These are phyloP conservation scores for Brachionus calyciflorus DNA, from an alignment of 1,140 invertebrate species.

Conservation along the genomic window DNA sequence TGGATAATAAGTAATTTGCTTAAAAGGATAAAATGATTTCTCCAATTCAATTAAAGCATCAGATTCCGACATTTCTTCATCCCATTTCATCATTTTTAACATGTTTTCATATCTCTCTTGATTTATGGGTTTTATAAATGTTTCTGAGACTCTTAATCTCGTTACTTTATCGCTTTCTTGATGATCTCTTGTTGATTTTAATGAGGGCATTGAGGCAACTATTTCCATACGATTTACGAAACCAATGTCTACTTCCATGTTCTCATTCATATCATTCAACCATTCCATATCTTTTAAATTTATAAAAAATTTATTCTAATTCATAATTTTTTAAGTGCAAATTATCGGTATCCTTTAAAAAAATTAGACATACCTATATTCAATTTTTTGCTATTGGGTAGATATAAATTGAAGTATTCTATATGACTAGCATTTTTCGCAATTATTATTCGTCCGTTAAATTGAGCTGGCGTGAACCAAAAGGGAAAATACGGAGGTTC, in stretches of 20 bases:
- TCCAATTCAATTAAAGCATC: slow-evolving; percentile 53
- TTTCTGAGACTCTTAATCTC: slow-evolving; percentile 1
- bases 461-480: slow-evolving; percentile 62
- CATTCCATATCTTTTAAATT: slow-evolving; percentile 59
- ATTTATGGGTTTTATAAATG: neutral
- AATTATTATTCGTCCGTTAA: slow-evolving; percentile 55
- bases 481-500: slow-evolving; percentile 59
- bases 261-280: slow-evolving; percentile 52
- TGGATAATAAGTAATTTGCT: slow-evolving; percentile 57
- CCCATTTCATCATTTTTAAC: slow-evolving; percentile 52
- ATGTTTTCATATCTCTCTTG: slow-evolving; percentile 15
- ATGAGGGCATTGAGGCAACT: slow-evolving; percentile 48
- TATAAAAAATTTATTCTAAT: neutral
- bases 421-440: slow-evolving; percentile 52
- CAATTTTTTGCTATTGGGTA: slow-evolving; percentile 54
- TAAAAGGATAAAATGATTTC: slow-evolving; percentile 57
- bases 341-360: neutral
- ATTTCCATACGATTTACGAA: slow-evolving; percentile 57
- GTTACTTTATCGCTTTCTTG: neutral
- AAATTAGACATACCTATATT: slow-evolving; percentile 57
- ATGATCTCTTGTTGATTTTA: slow-evolving; percentile 12
- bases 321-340: too few species aligned
- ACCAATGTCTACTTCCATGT: slow-evolving; percentile 61
- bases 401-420: slow-evolving; percentile 55
- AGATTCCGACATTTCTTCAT: slow-evolving; percentile 51